Percentiles rank a stretch among this genome's conserved stretches.
Conservation (phyloP, 2,888 invertebrate species). For the Idaea aversata region DNA sequence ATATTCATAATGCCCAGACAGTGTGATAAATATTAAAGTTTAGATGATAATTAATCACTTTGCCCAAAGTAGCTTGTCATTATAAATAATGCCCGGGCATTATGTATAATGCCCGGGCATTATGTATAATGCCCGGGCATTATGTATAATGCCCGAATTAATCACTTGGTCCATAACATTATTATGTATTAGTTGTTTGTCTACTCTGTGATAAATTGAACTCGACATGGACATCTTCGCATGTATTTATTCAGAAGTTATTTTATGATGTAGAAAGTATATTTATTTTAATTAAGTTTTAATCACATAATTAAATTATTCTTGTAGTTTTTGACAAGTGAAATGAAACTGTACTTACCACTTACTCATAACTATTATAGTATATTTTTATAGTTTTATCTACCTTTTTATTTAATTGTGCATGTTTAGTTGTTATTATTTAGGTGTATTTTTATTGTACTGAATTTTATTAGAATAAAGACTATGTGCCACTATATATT, state of each 20-base stretch:
- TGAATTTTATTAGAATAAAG: neutral
- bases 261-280: neutral
- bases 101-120: no score
- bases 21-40: no score
- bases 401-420: neutral
- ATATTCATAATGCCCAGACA: no score
- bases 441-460: neutral
- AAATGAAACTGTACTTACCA: no score
- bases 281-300: neutral
- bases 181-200: neutral
- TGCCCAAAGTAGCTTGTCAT: no score
- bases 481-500: neutral
- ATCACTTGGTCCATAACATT: no score
- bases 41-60: no score
- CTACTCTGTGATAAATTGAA: neutral
- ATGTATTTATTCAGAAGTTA: neutral
- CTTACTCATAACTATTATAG: no score
- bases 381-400: neutral
- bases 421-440: neutral
- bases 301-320: neutral
- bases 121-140: no score
- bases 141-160: no score
- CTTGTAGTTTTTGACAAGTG: no score
- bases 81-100: no score
- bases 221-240: neutral